Evolutionary conservation across 2,113 vertebrate genomes (phyloP).

Genomic region (Brachypteracias leptosomus): DNA sequence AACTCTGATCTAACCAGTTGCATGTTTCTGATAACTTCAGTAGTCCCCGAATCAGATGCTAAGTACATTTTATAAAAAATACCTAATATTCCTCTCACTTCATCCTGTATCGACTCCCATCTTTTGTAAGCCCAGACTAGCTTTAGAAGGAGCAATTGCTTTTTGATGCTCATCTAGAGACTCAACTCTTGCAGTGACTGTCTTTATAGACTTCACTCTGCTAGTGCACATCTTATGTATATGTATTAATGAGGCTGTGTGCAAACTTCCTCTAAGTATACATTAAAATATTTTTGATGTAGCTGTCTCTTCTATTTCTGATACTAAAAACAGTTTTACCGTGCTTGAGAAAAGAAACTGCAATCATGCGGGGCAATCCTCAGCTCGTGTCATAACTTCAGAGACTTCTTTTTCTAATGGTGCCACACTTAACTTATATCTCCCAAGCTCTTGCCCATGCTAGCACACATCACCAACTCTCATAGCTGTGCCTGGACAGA

Average conservation of each 20-base stretch:
- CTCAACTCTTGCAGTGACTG: not conserved
- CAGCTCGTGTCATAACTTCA: not conserved
- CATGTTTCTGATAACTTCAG: not conserved
- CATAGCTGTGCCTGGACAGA: not conserved
- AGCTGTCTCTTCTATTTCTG: not conserved
- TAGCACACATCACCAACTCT: not conserved
- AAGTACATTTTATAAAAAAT: not conserved
- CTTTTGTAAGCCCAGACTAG: rapidly evolving
- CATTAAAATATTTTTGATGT: not conserved
- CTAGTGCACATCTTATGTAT: not conserved
- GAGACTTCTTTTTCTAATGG: not conserved
- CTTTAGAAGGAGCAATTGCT: not conserved
- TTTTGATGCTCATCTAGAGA: not conserved
- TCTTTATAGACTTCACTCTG: not conserved
- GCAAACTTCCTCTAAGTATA: not conserved
- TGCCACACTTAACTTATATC: not conserved
- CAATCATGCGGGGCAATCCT: not conserved
- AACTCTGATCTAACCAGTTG: not conserved
- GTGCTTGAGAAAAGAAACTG: not conserved
- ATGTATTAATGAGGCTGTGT: not conserved
- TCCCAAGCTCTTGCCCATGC: not conserved
- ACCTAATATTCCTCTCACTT: not conserved
- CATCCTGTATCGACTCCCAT: not conserved
- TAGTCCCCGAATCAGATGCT: not conserved
- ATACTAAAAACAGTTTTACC: not conserved